Evolutionary conservation across 2,888 invertebrate species (phyloP).

Genomic region (Sarcophaga carnaria): DNA sequence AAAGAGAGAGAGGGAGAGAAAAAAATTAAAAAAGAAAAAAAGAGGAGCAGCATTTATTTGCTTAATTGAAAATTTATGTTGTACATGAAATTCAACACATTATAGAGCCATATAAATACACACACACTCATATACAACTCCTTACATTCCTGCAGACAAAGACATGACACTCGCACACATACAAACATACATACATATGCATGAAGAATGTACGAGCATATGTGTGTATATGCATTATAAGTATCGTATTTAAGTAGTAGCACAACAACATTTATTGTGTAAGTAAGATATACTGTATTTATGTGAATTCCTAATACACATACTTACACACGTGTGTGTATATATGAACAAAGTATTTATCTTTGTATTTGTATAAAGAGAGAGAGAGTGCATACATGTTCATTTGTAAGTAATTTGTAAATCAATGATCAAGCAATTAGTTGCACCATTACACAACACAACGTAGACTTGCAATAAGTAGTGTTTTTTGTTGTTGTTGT

Average conservation of each 20-base stretch:
- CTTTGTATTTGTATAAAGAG: neutral
- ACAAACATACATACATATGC: constrained; percentile 5
- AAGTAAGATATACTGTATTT: constrained; percentile 38
- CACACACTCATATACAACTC: constrained; percentile 12
- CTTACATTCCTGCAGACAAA: constrained; percentile 7
- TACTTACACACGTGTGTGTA: neutral
- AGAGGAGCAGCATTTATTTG: constrained; percentile 64
- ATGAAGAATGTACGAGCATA: constrained; percentile 17
- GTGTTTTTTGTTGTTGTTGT: no score
- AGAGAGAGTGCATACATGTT: constrained; percentile 1
- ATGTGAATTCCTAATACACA: constrained; percentile 3
- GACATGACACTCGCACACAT: constrained; percentile 3
- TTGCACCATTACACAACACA: constrained; percentile 70
- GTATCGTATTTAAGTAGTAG: constrained; percentile 41
- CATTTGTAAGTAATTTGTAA: constrained; percentile 63
- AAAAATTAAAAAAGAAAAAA: constrained; percentile 25
- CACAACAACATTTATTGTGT: constrained; percentile 24
- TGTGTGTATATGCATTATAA: constrained; percentile 4
- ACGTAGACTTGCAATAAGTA: constrained; percentile 22
- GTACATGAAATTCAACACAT: constrained; percentile 60
- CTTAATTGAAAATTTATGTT: constrained; percentile 71
- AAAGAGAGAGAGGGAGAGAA: neutral
- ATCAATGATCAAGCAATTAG: constrained; percentile 72
- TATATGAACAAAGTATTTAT: constrained; percentile 6
- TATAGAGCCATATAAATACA: neutral